Evolutionary conservation across 2,113 vertebrate genomes (phyloP).

Genomic region (Neopipo cinnamomea): DNA sequence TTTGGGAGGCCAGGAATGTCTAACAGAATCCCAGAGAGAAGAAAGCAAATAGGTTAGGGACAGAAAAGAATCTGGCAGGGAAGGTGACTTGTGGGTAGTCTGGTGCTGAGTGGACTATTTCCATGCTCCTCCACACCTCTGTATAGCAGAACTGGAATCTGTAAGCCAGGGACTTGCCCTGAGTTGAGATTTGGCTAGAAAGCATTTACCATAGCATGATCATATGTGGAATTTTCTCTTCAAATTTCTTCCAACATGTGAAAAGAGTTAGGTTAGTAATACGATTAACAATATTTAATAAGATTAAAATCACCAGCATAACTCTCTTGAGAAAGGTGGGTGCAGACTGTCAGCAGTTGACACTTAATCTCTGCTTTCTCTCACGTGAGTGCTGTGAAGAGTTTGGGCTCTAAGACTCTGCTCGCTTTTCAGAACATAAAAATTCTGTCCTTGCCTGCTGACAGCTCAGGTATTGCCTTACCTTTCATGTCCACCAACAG

Average conservation of each 20-base stretch:
- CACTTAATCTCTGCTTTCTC: not conserved
- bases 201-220: not conserved
- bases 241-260: slow-evolving; percentile 52
- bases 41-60: not conserved
- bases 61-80: not conserved
- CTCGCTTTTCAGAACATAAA: not conserved
- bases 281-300: slow-evolving; percentile 59
- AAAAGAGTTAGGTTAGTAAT: slow-evolving; percentile 65
- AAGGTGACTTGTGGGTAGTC: not conserved
- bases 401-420: not conserved
- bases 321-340: slow-evolving; percentile 35
- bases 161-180: not conserved
- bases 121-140: not conserved
- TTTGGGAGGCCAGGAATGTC: not conserved
- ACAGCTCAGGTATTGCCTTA: slow-evolving; percentile 47
- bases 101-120: not conserved
- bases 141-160: not conserved
- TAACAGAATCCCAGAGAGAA: not conserved
- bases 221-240: slow-evolving; percentile 36
- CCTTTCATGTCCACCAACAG: slow-evolving; percentile 25
- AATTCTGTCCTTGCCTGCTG: not conserved
- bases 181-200: not conserved
- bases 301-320: slow-evolving; percentile 65
- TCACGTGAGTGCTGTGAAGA: not conserved
- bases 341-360: slow-evolving; percentile 19